Conservation (phyloP, 2,113 vertebrate species). For the Bombycilla garrulus region DNA sequence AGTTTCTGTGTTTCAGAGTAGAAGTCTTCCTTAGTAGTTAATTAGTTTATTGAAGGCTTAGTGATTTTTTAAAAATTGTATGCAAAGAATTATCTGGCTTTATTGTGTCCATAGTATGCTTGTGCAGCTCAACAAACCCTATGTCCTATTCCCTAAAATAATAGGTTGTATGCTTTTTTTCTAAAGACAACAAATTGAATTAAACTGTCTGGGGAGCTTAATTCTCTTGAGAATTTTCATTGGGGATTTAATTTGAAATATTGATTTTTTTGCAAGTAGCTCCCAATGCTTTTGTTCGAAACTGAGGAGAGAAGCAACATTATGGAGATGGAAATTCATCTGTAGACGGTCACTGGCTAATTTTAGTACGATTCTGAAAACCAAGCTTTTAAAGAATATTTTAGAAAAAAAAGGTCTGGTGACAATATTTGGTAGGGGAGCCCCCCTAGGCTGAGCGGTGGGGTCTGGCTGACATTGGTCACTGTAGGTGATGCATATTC, state of each 20-base stretch:
- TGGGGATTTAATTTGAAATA: background rate
- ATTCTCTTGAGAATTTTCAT: background rate
- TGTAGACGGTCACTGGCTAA: background rate
- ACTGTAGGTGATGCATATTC: background rate
- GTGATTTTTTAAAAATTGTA: background rate
- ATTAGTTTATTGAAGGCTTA: background rate
- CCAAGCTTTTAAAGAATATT: background rate
- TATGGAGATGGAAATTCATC: background rate
- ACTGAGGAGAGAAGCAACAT: background rate
- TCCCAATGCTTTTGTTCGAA: background rate
- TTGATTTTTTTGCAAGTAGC: background rate
- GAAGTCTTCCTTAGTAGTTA: background rate
- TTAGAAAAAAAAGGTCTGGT: background rate
- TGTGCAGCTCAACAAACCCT: background rate
- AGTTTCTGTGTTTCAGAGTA: background rate
- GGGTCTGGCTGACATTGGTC: background rate
- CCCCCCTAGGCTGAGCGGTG: background rate
- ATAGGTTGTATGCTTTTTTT: background rate
- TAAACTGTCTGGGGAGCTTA: background rate
- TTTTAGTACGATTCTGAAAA: background rate
- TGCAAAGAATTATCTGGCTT: background rate
- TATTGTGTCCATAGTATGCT: background rate
- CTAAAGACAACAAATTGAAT: conserved; percentile 8
- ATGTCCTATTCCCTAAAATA: background rate
- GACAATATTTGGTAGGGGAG: background rate